Conservation (phyloP, 2,797 vertebrate species). For the Denticeps clupeoides region DNA sequence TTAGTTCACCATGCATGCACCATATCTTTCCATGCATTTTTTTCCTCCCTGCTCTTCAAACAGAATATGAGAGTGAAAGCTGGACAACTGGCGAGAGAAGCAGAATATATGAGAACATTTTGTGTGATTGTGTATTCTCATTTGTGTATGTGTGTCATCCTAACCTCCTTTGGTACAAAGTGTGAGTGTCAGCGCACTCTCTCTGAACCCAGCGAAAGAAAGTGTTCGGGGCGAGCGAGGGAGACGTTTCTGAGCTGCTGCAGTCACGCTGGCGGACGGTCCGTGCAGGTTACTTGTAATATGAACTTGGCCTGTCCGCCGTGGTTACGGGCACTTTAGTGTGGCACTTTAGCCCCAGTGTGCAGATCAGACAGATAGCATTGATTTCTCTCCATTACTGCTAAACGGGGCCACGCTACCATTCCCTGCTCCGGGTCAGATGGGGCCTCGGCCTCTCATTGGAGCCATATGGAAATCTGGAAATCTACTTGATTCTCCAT, state of each 20-base stretch:
- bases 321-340: background rate
- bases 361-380: background rate
- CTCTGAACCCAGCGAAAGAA: background rate
- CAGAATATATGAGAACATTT: too few species aligned
- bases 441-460: too few species aligned
- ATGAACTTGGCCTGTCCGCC: background rate
- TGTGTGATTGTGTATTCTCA: background rate
- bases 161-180: background rate
- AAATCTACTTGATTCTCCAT: too few species aligned
- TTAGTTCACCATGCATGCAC: too few species aligned
- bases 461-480: too few species aligned
- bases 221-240: background rate
- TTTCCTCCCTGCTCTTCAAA: too few species aligned
- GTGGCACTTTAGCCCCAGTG: background rate
- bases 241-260: background rate
- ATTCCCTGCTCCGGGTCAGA: background rate
- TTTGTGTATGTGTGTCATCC: background rate
- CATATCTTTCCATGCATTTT: too few species aligned
- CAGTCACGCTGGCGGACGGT: background rate
- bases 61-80: too few species aligned
- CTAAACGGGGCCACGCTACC: background rate
- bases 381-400: background rate
- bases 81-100: too few species aligned
- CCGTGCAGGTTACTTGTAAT: background rate
- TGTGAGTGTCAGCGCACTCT: background rate